These are phyloP conservation scores for Wiebesia pumilae DNA, from an alignment of 1,140 invertebrate genomes.

Conservation along the genomic window DNA sequence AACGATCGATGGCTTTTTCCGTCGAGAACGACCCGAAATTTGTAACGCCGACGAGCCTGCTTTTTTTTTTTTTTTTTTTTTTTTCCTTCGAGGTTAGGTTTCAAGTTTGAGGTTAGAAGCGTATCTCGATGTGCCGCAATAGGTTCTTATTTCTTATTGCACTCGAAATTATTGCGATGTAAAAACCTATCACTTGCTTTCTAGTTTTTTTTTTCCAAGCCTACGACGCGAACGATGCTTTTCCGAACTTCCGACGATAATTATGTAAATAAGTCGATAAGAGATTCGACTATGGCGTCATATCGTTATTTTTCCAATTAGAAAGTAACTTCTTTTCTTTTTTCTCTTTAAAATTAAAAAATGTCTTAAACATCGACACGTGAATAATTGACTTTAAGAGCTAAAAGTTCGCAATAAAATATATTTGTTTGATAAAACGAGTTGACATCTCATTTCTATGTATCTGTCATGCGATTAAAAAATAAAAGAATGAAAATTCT, in stretches of 20 bases:
- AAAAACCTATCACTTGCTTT: not conserved
- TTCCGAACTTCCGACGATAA: not conserved
- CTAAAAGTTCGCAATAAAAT: no score
- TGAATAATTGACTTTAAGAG: no score
- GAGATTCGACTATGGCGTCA: not conserved
- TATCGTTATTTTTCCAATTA: not conserved
- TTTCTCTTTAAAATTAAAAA: no score
- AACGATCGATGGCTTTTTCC: not conserved
- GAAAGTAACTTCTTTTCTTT: not conserved
- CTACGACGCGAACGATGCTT: not conserved
- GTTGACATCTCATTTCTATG: not conserved
- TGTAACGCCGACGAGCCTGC: no score
- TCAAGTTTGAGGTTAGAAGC: not conserved
- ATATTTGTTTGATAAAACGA: no score
- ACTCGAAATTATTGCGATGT: not conserved
- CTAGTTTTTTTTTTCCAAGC: not conserved
- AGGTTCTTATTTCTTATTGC: not conserved
- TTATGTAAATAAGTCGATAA: not conserved
- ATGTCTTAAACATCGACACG: no score
- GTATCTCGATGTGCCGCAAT: not conserved
- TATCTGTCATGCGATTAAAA: not conserved
- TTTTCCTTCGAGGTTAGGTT: not conserved
- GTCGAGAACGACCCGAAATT: not conserved
- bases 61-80: no score
- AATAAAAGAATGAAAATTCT: not conserved